Percentiles rank a stretch among this genome's conserved stretches.
Conservation (phyloP, 2,888 invertebrate species). For the Hirtodrosophila histrioides region DNA sequence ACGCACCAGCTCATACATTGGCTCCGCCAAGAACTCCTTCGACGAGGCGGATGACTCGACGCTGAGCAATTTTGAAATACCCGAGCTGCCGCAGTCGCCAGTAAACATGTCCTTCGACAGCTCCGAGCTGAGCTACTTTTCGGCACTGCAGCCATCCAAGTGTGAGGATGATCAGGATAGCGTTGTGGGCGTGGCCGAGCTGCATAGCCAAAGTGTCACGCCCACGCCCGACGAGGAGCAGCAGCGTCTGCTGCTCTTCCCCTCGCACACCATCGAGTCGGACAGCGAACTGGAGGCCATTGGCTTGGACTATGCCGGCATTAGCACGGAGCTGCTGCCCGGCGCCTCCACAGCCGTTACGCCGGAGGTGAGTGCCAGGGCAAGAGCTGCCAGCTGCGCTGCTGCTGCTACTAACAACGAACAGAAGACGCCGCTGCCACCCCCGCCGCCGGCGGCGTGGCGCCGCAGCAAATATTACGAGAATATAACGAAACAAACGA, state of each 20-base stretch:
- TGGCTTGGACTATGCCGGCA: slow-evolving; percentile 58
- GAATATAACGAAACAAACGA: slow-evolving; percentile 86
- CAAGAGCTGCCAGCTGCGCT: slow-evolving; percentile 33
- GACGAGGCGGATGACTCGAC: slow-evolving; percentile 83
- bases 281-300: slow-evolving; percentile 75
- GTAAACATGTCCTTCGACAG: slow-evolving; percentile 83
- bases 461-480: slow-evolving; percentile 85
- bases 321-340: slow-evolving; percentile 69
- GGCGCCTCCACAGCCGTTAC: slow-evolving; percentile 67
- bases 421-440: slow-evolving; percentile 53
- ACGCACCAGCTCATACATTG: slow-evolving; percentile 87
- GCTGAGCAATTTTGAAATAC: slow-evolving; percentile 74
- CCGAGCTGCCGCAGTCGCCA: slow-evolving; percentile 81
- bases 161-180: slow-evolving; percentile 66
- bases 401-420: slow-evolving; percentile 51
- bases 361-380: slow-evolving; percentile 80
- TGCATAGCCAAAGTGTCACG: slow-evolving; percentile 82
- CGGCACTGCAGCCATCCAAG: slow-evolving; percentile 65
- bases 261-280: slow-evolving; percentile 65
- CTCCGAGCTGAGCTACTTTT: slow-evolving; percentile 83
- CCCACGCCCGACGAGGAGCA: slow-evolving; percentile 76
- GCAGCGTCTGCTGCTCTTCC: slow-evolving; percentile 41
- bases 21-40: slow-evolving; percentile 85
- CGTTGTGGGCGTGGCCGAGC: slow-evolving; percentile 70
- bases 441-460: slow-evolving; percentile 83